These are phyloP conservation scores for Antheraea mylitta DNA, from an alignment of 1,140 invertebrate species.

Conservation along the genomic window DNA sequence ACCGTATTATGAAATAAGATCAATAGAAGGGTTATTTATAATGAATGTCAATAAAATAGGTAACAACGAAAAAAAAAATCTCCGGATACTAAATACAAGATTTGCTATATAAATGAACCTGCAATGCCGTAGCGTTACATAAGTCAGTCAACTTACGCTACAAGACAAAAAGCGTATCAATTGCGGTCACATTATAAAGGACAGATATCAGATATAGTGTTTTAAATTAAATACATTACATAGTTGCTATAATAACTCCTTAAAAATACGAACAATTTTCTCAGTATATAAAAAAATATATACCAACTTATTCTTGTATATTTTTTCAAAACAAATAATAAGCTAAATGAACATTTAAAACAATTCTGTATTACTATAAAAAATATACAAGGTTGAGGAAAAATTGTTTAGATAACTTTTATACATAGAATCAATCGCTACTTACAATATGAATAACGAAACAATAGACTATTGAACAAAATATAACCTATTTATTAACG, in stretches of 20 bases:
- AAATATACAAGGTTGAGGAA: not conserved
- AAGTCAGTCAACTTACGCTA: conserved; percentile 27
- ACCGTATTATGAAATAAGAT: too few relatives aligned
- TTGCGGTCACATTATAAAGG: not conserved
- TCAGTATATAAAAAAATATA: not conserved
- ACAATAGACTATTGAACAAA: not conserved
- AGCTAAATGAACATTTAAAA: too few relatives aligned
- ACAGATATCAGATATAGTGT: not conserved
- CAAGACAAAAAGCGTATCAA: not conserved
- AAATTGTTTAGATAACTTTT: too few relatives aligned
- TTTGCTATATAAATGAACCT: conserved; percentile 20
- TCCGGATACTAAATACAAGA: too few relatives aligned
- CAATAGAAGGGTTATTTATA: too few relatives aligned
- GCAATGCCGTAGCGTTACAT: conserved; percentile 58
- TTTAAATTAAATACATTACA: not conserved
- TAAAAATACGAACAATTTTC: not conserved
- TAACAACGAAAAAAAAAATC: too few relatives aligned
- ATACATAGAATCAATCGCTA: not conserved
- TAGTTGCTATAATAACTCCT: not conserved
- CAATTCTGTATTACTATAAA: too few relatives aligned
- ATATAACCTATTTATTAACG: not conserved
- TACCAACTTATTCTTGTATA: too few relatives aligned
- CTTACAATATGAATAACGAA: not conserved
- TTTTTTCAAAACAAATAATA: too few relatives aligned
- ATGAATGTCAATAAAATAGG: too few relatives aligned